Evolutionary conservation across 2,113 vertebrate species (phyloP).

Genomic region (Nothoprocta pentlandii): DNA sequence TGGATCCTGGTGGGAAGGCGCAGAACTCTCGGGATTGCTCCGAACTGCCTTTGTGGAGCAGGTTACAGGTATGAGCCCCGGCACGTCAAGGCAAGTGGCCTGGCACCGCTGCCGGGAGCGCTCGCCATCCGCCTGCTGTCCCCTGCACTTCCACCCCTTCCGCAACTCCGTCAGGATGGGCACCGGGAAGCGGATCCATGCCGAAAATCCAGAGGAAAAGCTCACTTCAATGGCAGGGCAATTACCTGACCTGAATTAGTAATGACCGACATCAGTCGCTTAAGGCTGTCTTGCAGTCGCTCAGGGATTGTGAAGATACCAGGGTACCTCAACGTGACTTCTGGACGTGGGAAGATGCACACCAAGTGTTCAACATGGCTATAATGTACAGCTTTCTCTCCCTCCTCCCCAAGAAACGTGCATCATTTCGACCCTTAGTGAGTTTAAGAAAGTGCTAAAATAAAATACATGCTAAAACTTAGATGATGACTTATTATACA

Average conservation of each 20-base stretch:
- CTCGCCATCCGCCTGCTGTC: background rate
- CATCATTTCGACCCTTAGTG: background rate
- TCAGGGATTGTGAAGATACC: background rate
- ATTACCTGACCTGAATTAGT: background rate
- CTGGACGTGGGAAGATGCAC: background rate
- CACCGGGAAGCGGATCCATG: background rate
- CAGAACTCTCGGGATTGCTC: background rate
- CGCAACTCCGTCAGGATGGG: background rate
- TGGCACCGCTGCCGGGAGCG: background rate
- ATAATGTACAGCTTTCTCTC: background rate
- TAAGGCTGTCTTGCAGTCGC: background rate
- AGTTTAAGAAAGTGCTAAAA: background rate
- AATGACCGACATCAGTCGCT: too few species aligned
- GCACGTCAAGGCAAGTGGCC: background rate
- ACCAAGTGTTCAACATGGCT: background rate
- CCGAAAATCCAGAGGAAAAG: background rate
- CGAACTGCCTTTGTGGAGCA: background rate
- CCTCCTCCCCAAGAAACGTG: background rate
- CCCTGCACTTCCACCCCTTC: background rate
- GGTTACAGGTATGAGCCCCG: background rate
- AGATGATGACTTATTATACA: background rate
- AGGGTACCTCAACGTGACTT: background rate
- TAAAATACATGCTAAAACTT: slow-evolving; percentile 1
- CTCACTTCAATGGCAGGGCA: background rate
- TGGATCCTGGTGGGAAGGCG: background rate